These are phyloP conservation scores for Piprites chloris DNA, from an alignment of 2,113 vertebrate genomes.

Conservation along the genomic window DNA sequence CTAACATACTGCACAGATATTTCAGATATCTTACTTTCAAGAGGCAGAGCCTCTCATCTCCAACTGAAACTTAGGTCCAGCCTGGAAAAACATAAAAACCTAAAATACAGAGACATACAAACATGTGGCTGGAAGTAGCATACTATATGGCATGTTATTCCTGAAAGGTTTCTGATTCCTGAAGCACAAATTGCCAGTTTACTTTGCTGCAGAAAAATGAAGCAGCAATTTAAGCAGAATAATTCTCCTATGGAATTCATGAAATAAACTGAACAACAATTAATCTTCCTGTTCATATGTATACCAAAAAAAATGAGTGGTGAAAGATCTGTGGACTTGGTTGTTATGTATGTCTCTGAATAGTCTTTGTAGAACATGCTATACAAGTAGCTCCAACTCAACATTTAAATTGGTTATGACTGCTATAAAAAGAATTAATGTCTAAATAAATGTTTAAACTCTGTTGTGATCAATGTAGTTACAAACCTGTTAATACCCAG, in stretches of 20 bases:
- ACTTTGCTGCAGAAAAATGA: neutral
- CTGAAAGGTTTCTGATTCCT: neutral
- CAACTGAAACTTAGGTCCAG: neutral
- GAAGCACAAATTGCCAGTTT: neutral
- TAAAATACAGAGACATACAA: neutral
- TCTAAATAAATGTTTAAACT: neutral
- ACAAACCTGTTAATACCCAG: neutral
- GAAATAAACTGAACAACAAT: neutral
- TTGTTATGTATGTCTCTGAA: neutral
- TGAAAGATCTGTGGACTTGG: neutral
- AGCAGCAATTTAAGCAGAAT: neutral
- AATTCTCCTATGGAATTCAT: neutral
- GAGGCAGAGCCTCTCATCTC: neutral
- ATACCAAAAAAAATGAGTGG: neutral
- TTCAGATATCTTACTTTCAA: neutral
- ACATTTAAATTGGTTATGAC: neutral
- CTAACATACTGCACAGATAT: neutral
- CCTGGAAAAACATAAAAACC: neutral
- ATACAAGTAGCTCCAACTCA: neutral
- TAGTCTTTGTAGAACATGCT: neutral
- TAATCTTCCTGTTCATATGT: neutral
- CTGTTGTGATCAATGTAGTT: neutral
- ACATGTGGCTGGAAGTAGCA: neutral
- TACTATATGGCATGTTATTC: neutral
- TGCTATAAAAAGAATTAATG: neutral